phyloP scores from a whole-genome alignment of 2,888 invertebrate species.

The Saturnia japonica region DNA sequence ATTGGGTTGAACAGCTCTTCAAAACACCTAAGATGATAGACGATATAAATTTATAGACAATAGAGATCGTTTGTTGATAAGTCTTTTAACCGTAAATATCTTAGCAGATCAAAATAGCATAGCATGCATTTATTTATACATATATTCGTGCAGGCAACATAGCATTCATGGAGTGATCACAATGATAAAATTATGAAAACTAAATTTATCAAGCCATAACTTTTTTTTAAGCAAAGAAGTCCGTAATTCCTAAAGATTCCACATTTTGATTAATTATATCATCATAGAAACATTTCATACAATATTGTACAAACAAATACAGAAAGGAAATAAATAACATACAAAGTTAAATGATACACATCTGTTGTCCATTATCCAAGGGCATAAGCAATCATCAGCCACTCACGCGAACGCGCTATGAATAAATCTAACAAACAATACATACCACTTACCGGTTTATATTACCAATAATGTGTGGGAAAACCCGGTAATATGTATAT shows the following conservation, averaged over 20 bases:
- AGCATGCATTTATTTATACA: too few species aligned
- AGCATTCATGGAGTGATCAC: background rate
- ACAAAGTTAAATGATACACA: background rate
- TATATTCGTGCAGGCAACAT: too few species aligned
- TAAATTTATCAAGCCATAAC: background rate
- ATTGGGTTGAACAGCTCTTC: too few species aligned
- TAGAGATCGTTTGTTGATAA: too few species aligned
- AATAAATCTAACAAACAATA: conserved; percentile 3
- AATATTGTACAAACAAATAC: background rate
- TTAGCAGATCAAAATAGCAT: too few species aligned
- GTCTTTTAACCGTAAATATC: too few species aligned
- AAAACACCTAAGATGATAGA: too few species aligned
- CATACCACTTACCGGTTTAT: background rate
- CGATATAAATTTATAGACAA: too few species aligned
- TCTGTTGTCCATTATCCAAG: background rate
- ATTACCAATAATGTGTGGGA: background rate
- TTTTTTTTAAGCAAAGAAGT: background rate
- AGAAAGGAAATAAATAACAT: background rate
- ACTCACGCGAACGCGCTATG: background rate
- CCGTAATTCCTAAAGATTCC: background rate
- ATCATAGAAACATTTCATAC: background rate
- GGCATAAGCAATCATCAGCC: background rate
- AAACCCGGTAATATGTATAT: background rate
- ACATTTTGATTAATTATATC: too few species aligned
- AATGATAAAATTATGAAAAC: background rate